Base-by-base conservation (phyloP, 2,797 vertebrate species). In the Poecile montanus region DNA sequence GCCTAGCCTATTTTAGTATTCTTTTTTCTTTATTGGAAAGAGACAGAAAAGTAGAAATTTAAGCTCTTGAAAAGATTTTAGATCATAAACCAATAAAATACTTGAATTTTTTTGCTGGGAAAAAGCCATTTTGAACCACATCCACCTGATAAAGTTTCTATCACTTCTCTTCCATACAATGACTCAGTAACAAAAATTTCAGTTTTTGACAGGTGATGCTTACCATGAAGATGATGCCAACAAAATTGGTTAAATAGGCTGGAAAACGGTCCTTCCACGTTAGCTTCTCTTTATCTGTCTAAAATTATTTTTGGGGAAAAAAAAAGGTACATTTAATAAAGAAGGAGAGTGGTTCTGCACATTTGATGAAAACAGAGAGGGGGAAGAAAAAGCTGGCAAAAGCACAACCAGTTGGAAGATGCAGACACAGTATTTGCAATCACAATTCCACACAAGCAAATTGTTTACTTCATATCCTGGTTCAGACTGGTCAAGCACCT, bases 201-300 rank as follows among this genome's bases (percentile, higher is more conserved):
- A 73, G 16, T 20, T 80, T 77, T 78, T 95, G 18, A n/a, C 2
- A 13, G 16, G 53, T 40, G 77, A 70, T 68, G 76, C 98, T 98
- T 97, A 99, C 99, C 99, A 99, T 98, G 89, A 99, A 99, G 88
- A 97, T 9, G 97, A 99, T 99, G 93, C 97, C 97, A 77, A 98
- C 97, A 60, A 99, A 77, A 42, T 98, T 98, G 16, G 98, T 98
- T 91, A 99, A 32, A 93, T 99, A 99, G 40, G 99, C 99, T 20
- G 99, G 99, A 88, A 99, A 97, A 61, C 99, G 98, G 95, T 99
- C 99, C 75, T 96, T 99, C 97, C 99, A 99, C 0, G 99, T 99
- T 96, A 99, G 97, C 96, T 99, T 99, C 95, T 99, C 98, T 96
- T 99, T 99, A 95, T 98, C 98, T 0, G 95, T 97, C 99, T 99